Evolutionary conservation across 2,113 vertebrate genomes (phyloP), one percentile per base, ranked within the genome.

Genomic region (Labrus mixtus): DNA sequence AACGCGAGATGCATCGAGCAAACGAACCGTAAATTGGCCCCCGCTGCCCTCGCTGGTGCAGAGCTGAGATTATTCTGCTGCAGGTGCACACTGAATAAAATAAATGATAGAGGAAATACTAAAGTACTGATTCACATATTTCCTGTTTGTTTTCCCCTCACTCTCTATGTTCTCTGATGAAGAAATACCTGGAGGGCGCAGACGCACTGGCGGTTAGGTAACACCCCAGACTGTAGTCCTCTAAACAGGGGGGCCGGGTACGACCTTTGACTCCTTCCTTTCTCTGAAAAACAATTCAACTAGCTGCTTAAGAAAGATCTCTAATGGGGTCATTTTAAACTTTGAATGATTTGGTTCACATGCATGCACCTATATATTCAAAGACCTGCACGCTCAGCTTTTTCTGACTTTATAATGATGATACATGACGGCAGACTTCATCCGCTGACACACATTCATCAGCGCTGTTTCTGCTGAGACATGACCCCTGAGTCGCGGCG

Each of bases 21-120:
- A 90, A 87, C 87, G 67, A 83, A 86, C 76, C 82, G 62, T 90
- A 78, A 85, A 91, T 86, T 89, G 88, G 81, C 74, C 78, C 74
- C 65, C 54, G 66, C 68, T 74, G 76, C 73, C 78, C 78, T 79
- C 72, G 20, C 65, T 60, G 78, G 76, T 73, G 84, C 58, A 66
- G 56, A 60, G 87, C 73, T 82, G 79, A 74, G 66, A 71, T 79
- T n/a, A 62, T 23, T 10, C 23, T 69, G 79, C 79, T 82, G 63
- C 84, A 87, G 82, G 80, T 76, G 79, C 68, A 68, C 58, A 67
- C 61, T 23, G 46, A 67, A 58, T 33, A 69, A 64, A 67, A 58
- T 33, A 69, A 64, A 77, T 39, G 57, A 12, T 10, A 46, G 39
- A 51, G 48, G 48, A 64, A 63, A 71, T 33, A 8, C 5, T 60